Percentiles rank a stretch among this genome's conserved stretches.
phyloP scores from a whole-genome alignment of 2,797 vertebrate species.

The Sebastes alutus region DNA sequence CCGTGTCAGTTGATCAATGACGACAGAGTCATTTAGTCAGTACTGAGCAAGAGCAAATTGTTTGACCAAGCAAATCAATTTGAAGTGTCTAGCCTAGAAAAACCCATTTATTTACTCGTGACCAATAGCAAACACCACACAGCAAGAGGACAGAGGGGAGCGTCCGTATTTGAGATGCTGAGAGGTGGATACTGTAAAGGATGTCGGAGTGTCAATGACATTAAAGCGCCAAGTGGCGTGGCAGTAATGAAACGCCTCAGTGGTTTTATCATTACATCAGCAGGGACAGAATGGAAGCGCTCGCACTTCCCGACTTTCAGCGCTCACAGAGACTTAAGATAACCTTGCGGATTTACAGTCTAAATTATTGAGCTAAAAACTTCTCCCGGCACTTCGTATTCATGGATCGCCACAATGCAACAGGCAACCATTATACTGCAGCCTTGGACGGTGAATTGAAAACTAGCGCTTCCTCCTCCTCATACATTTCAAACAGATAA shows the following conservation, averaged over 20 bases:
- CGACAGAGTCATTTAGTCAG: conserved; percentile 78
- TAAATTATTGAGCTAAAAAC: conserved; percentile 64
- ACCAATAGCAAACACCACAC: conserved; percentile 63
- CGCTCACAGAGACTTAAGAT: conserved; percentile 67
- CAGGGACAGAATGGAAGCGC: conserved; percentile 62
- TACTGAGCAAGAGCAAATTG: conserved; percentile 79
- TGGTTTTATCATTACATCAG: conserved; percentile 77
- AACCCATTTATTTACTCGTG: conserved; percentile 77
- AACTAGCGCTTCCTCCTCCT: conserved; percentile 36
- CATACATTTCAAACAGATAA: conserved; percentile 61
- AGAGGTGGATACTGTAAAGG: conserved; percentile 70
- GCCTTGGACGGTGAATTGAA: conserved; percentile 63
- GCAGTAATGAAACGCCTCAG: conserved; percentile 77
- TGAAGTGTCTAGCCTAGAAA: conserved; percentile 65
- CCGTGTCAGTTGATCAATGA: conserved; percentile 78
- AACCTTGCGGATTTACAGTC: conserved; percentile 74
- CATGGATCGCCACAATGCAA: conserved; percentile 47
- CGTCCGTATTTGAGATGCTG: conserved; percentile 49
- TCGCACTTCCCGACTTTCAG: conserved; percentile 69
- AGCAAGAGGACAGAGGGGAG: conserved; percentile 54
- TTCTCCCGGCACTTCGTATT: conserved; percentile 55
- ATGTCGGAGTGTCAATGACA: conserved; percentile 66
- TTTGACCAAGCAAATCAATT: conserved; percentile 84
- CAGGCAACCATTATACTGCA: conserved; percentile 44
- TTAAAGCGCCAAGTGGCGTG: conserved; percentile 68